These are phyloP conservation scores for Mesorhabditis spiculigera DNA, from an alignment of 2,888 invertebrate species.

Conservation along the genomic window DNA sequence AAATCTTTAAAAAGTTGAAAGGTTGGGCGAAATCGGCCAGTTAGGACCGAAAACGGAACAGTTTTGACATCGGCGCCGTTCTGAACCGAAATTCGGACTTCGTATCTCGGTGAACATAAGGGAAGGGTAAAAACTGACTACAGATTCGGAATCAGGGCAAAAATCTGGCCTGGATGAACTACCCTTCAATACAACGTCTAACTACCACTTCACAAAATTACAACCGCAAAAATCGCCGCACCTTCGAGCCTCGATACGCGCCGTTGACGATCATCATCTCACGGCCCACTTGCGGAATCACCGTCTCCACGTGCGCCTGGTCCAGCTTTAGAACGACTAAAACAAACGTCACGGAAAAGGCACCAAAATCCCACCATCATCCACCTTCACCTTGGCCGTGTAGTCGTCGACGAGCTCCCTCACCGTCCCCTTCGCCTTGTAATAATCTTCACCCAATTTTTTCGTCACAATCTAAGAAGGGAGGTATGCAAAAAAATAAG, in stretches of 20 bases:
- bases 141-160: not conserved
- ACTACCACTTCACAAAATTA: not conserved
- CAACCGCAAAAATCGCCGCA: slow-evolving; percentile 17
- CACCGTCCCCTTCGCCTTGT: slow-evolving; percentile 83
- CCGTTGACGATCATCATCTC: slow-evolving; percentile 79
- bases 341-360: not conserved
- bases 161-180: not conserved
- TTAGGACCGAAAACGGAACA: too few species aligned
- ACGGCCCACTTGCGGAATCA: slow-evolving; percentile 83
- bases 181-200: not conserved
- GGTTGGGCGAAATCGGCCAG: too few species aligned
- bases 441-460: slow-evolving; percentile 80
- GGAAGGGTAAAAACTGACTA: not conserved
- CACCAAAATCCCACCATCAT: slow-evolving; percentile 27
- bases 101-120: not conserved
- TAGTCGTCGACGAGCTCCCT: slow-evolving; percentile 59
- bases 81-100: not conserved
- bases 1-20: too few species aligned
- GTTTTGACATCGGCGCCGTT: not conserved
- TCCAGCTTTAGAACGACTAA: slow-evolving; percentile 78
- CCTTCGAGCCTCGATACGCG: slow-evolving; percentile 73
- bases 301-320: slow-evolving; percentile 86
- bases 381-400: slow-evolving; percentile 45
- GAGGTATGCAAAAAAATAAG: not conserved
- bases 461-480: slow-evolving; percentile 75